Evolutionary conservation across 1,140 invertebrate genomes (phyloP).

Genomic region (Lysiphlebus fabarum): DNA sequence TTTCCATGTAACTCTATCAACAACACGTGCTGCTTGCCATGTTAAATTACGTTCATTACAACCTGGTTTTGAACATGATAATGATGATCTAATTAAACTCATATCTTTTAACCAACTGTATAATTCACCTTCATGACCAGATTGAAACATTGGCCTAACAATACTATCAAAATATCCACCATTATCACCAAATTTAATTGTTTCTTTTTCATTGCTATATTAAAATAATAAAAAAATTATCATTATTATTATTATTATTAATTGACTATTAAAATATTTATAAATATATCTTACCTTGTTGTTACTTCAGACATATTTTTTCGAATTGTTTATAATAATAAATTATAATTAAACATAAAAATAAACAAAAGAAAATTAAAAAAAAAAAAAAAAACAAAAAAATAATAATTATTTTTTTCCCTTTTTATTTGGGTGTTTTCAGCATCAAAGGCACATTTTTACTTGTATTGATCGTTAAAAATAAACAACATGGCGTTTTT

Average conservation of each 20-base stretch:
- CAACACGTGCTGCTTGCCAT: constrained; percentile 51
- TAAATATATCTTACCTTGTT: constrained; percentile 10
- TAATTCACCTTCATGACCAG: constrained; percentile 55
- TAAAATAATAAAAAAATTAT: neutral
- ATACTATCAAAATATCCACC: constrained; percentile 52
- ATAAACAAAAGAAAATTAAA: constrained; percentile 11
- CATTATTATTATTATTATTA: neutral
- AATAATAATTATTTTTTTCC: neutral
- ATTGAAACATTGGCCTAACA: constrained; percentile 51
- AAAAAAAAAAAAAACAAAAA: constrained; percentile 9
- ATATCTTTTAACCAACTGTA: constrained; percentile 53
- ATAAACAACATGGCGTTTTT: too few species aligned
- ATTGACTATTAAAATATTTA: neutral
- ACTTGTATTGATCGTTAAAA: too few species aligned
- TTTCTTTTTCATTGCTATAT: constrained; percentile 25
- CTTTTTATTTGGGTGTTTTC: too few species aligned
- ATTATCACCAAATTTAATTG: constrained; percentile 42
- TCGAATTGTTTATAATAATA: neutral
- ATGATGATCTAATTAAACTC: constrained; percentile 46
- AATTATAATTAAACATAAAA: constrained; percentile 1
- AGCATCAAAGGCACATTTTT: too few species aligned
- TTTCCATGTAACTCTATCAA: constrained; percentile 56
- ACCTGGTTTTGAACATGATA: constrained; percentile 40
- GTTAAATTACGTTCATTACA: constrained; percentile 47
- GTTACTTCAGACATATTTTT: constrained; percentile 6